Base-by-base conservation (phyloP, 2,797 vertebrate genomes). In the Bovichtus diacanthus region DNA sequence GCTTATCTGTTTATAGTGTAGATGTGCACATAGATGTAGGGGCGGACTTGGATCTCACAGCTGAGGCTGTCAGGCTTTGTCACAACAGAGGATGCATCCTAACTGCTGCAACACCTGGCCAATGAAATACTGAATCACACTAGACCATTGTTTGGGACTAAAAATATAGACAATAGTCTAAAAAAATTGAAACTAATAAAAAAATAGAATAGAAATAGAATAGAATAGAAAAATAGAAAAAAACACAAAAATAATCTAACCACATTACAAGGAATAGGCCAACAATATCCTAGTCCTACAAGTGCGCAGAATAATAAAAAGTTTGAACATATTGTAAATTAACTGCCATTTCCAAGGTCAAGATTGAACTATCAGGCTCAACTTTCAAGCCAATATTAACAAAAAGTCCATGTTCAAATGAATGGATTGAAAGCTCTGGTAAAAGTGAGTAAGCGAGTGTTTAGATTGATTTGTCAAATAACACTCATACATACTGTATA, bases 41-140 rank as follows among this genome's bases (percentile, higher is more conserved):
- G 29, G 29, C 13, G 65, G 50, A 25, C 21, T 44, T 66, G 9
- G 31, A 65, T 38, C 29, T 63, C 46, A 54, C 76, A 83, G 60
- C 72, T 83, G 72, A 68, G 61, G 23, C 38, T 46, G 47, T 59
- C 9, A 6, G 18, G 41, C 21, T 23, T 73, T 50, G 3, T 49
- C 49, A 75, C 21, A 63, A 72, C 23, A 65, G 9, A 61, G 51
- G 47, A 41, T 65, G 39, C 19, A 44, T 9, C 38, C 29, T 23
- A 31, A 70, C 3, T 23, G 9, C 19, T 61, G 50, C 18, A 70
- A 44, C 7, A 44, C n/a, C 67, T 56, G 43, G 31, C 25, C 2
- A 23, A 29, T 71, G 47, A 72, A 51, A 55, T 4, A 36, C 21
- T 27, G 12, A 27, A 6, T 23, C 19, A 43, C 2, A 41, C 34